Evolutionary conservation across 1,140 invertebrate species (phyloP), one percentile per base, ranked within the genome.

Genomic region (Trichoplusia ni): DNA sequence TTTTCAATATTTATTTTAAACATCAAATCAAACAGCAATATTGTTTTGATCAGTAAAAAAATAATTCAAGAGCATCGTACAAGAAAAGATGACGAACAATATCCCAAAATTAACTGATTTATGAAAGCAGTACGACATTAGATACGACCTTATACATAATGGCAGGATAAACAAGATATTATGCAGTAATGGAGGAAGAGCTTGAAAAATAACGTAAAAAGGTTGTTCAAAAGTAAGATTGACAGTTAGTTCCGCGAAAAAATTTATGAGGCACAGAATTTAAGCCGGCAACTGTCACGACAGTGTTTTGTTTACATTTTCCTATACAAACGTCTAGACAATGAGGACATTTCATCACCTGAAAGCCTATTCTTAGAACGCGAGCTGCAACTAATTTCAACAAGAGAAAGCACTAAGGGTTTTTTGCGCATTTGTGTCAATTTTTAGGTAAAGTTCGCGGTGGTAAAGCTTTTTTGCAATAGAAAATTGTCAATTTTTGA

Each of bases 351-450:
- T 31, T 49, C 46, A 49, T 49, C 46, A 49, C 46, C 29, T 49
- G 46, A 49, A 16, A 49, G 46, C 46, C n/a, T 49, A 31, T 44
- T 44, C 40, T 44, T 49, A 9, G 27, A n/a, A 49, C n/a, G 29
- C 4, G 18, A 42, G 40, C 40, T 42, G 18, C 19, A 21, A 29
- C 44, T 47, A 47, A 47, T 49, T 29, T 25, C 29, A 29, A 49
- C 23, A 49, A 25, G n/a, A n/a, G n/a, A n/a, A n/a, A n/a, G 44
- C n/a, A 46, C 27, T 46, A 46, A 27, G 11, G 23, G 21, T 14
- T 46, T 46, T 2, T 14, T 6, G n/a, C n/a, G n/a, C n/a, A n/a
- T n/a, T n/a, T n/a, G n/a, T n/a, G n/a, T n/a, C n/a, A n/a, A n/a
- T n/a, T n/a, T n/a, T n/a, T n/a, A n/a, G n/a, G n/a, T n/a, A n/a